These are phyloP conservation scores for Rotaria socialis DNA, from an alignment of 2,888 invertebrate genomes.

Conservation along the genomic window DNA sequence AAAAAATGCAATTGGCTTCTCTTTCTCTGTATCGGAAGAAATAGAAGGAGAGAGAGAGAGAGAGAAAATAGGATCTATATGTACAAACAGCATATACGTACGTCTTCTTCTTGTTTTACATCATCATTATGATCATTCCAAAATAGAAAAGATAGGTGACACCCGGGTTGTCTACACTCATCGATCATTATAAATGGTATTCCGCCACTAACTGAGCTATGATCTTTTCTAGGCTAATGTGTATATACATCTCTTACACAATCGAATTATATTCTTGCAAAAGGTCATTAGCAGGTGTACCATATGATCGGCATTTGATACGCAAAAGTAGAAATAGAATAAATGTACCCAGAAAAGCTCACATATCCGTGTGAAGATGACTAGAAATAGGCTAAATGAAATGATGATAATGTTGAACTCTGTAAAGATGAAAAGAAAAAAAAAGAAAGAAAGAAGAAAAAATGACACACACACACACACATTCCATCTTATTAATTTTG, in stretches of 20 bases:
- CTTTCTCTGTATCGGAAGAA: not conserved
- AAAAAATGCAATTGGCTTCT: not conserved
- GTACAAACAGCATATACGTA: not conserved
- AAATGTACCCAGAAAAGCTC: not conserved
- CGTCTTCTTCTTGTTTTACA: conserved; percentile 6
- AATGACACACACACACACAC: not conserved
- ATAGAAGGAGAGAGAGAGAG: too few relatives aligned
- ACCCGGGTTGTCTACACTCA: not conserved
- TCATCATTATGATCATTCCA: conserved; percentile 2
- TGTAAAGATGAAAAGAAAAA: not conserved
- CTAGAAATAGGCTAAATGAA: not conserved
- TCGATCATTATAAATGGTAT: conserved; percentile 23
- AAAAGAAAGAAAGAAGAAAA: not conserved
- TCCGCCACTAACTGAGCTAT: not conserved
- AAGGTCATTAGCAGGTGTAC: conserved; percentile 21
- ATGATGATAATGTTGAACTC: not conserved
- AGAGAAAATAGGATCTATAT: not conserved
- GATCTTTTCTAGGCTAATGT: conserved; percentile 1
- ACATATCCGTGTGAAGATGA: not conserved
- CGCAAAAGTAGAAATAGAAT: not conserved
- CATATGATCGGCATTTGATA: conserved; percentile 18
- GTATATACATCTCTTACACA: conserved; percentile 22
- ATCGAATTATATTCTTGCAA: not conserved
- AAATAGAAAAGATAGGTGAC: not conserved
- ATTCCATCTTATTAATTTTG: conserved; percentile 15